Evolutionary conservation across 2,888 invertebrate species (phyloP).

Genomic region (Parapristionchus giblindavisi): DNA sequence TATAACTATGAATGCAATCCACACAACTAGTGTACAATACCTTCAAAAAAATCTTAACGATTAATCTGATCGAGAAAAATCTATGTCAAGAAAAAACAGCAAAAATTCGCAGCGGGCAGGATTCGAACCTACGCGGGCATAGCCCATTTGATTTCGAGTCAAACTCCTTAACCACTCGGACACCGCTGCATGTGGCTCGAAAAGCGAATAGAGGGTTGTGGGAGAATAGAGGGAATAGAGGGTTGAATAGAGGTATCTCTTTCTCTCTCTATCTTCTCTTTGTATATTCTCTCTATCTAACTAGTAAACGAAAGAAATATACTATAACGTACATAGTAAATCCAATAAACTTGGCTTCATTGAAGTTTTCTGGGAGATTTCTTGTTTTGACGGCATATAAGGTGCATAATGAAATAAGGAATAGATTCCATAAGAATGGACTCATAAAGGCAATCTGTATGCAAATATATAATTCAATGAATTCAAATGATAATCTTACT

Average conservation of each 20-base stretch:
- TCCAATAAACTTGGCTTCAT: slow-evolving; percentile 79
- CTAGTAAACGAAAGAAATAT: not conserved
- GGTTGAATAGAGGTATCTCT: not conserved
- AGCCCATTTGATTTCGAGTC: slow-evolving; percentile 46
- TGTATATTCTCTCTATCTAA: not conserved
- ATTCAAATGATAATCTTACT: not conserved
- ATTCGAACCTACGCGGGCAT: slow-evolving; percentile 47
- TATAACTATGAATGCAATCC: slow-evolving; percentile 95
- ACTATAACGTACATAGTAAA: slow-evolving; percentile 90
- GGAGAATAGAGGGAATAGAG: not conserved
- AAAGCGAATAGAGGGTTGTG: not conserved
- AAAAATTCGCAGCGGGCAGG: slow-evolving; percentile 39
- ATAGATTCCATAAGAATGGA: slow-evolving; percentile 81
- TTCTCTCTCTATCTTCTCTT: not conserved
- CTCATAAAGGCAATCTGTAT: slow-evolving; percentile 78
- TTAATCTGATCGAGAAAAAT: not conserved
- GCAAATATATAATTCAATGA: slow-evolving; percentile 75
- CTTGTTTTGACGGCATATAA: slow-evolving; percentile 93
- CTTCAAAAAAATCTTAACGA: slow-evolving; percentile 45
- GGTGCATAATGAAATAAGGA: slow-evolving; percentile 84
- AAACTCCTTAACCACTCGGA: slow-evolving; percentile 41
- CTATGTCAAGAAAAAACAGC: not conserved
- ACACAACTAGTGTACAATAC: slow-evolving; percentile 73
- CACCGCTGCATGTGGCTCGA: slow-evolving; percentile 30
- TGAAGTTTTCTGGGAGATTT: slow-evolving; percentile 97